Conservation (phyloP, 1,140 invertebrate species). For the Caerostris extrusa region DNA sequence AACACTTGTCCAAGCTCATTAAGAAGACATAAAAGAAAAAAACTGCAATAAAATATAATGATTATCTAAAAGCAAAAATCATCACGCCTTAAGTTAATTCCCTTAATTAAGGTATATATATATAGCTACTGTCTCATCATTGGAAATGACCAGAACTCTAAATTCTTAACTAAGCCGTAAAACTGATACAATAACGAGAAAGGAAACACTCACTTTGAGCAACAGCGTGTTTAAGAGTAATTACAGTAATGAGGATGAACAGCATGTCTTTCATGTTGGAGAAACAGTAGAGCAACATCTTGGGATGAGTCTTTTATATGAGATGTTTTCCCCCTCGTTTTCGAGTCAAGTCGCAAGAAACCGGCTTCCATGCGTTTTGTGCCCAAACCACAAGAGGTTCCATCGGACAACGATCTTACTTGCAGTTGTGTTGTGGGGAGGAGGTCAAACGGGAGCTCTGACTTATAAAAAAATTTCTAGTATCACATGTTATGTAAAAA, state of each 20-base stretch:
- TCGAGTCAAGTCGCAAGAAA: not conserved
- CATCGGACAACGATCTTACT: slow-evolving; percentile 52
- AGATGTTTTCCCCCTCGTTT: not conserved
- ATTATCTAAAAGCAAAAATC: not conserved
- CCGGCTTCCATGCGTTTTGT: slow-evolving; percentile 19
- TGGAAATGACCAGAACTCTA: not conserved
- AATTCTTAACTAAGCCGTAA: not conserved
- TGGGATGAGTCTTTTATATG: slow-evolving; percentile 34
- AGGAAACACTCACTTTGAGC: slow-evolving; percentile 7
- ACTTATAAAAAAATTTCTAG: not conserved
- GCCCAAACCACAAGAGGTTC: slow-evolving; percentile 2
- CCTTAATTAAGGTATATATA: not conserved
- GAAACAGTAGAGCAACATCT: not conserved
- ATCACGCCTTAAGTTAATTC: not conserved
- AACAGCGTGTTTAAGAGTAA: not conserved
- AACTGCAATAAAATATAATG: not conserved
- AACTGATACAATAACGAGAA: not conserved
- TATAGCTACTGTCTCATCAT: not conserved
- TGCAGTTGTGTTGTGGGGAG: slow-evolving; percentile 29
- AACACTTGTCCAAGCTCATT: not conserved
- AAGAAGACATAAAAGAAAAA: not conserved
- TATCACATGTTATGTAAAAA: not conserved
- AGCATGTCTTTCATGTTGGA: not conserved
- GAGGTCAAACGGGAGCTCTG: not conserved
- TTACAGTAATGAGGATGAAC: not conserved